These are phyloP conservation scores for Echinarachnius parma DNA, from an alignment of 53 echinoderm and acorn worm species.

Conservation along the genomic window DNA sequence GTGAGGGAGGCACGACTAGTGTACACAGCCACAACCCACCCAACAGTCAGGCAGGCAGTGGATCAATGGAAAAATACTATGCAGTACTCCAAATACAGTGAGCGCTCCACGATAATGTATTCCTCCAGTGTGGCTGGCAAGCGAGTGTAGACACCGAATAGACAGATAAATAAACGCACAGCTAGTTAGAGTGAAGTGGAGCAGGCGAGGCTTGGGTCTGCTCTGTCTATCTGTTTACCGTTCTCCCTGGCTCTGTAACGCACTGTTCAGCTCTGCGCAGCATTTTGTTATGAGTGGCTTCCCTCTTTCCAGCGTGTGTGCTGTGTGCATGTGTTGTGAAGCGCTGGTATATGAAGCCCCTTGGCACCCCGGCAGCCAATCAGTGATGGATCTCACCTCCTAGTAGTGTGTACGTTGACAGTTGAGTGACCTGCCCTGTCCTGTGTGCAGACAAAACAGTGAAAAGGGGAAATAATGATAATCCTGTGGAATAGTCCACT, in stretches of 20 bases:
- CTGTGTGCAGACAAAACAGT: slow-evolving; percentile 9
- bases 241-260: too few species aligned
- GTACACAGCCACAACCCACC: neutral
- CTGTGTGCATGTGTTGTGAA: neutral
- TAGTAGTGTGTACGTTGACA: neutral
- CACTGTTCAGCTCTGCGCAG: too few species aligned
- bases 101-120: slow-evolving; percentile 11
- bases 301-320: too few species aligned
- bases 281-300: too few species aligned
- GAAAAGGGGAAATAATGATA: slow-evolving; percentile 30
- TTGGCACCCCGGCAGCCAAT: slow-evolving; percentile 16
- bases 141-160: too few species aligned
- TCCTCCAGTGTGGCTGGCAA: too few species aligned
- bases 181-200: too few species aligned
- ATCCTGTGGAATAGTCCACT: slow-evolving; percentile 24
- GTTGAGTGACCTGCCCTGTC: slow-evolving; percentile 31
- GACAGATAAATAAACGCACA: too few species aligned
- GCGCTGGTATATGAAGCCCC: neutral
- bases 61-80: slow-evolving; percentile 38
- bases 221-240: too few species aligned
- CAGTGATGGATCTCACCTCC: slow-evolving; percentile 20
- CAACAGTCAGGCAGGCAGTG: neutral
- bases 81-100: neutral
- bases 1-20: slow-evolving; percentile 9
- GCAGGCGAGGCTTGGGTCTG: too few species aligned